Conservation (phyloP, 1,140 invertebrate genomes). For the Steinernema khuongi region DNA sequence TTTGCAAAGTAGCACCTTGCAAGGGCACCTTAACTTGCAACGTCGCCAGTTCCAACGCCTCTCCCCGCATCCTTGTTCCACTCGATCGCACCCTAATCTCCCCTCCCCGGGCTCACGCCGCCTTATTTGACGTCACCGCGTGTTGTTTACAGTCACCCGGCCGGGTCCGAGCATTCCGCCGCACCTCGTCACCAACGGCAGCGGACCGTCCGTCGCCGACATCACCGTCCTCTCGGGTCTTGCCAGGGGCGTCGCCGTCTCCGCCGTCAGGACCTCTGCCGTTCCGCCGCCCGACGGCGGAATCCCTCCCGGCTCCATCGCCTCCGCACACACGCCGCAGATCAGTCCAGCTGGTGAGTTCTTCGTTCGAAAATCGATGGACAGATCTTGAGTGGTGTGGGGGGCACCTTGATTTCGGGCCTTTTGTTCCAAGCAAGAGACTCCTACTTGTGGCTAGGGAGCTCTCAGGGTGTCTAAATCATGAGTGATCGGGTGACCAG, state of each 20-base stretch:
- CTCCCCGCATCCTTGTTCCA: background rate
- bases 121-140: background rate
- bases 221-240: background rate
- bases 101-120: background rate
- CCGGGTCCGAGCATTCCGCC: conserved; percentile 3
- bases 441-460: too few relatives aligned
- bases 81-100: background rate
- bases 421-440: too few relatives aligned
- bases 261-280: background rate
- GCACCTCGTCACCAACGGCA: conserved; percentile 8
- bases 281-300: background rate
- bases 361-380: background rate
- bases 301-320: background rate
- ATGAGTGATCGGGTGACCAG: too few relatives aligned
- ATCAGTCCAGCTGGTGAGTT: conserved; percentile 8
- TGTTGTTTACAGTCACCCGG: conserved; percentile 10
- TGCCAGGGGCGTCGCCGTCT: background rate
- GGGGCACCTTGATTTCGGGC: too few relatives aligned
- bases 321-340: conserved; percentile 7
- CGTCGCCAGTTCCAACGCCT: background rate
- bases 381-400: too few relatives aligned
- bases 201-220: conserved; percentile 10
- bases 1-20: too few relatives aligned
- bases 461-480: too few relatives aligned
- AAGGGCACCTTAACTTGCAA: background rate